Evolutionary conservation across 2,888 invertebrate genomes (phyloP).

Genomic region (Oxyteleia sp.): DNA sequence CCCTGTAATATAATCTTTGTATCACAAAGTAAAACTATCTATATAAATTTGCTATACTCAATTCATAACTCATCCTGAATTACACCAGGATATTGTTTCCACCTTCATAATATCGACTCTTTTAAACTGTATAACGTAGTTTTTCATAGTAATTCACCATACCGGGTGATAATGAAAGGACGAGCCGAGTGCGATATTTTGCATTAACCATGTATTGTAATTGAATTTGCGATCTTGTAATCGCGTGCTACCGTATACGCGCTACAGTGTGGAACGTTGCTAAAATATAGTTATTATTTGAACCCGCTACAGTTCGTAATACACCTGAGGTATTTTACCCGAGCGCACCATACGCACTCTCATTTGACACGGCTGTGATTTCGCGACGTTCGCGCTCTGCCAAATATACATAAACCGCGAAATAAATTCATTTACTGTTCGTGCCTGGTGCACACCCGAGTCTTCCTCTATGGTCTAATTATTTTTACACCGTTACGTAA

Average conservation of each 20-base stretch:
- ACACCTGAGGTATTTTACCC: conserved; percentile 30
- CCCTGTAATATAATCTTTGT: too few species aligned
- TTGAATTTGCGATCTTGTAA: conserved; percentile 45
- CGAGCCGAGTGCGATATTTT: background rate
- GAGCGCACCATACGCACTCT: conserved; percentile 36
- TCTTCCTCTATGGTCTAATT: conserved; percentile 65
- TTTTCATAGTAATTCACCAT: background rate
- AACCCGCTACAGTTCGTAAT: conserved; percentile 20
- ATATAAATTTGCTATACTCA: too few species aligned
- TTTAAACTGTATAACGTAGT: background rate
- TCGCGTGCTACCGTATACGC: conserved; percentile 45
- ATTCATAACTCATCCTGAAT: too few species aligned
- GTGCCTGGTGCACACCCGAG: conserved; percentile 31
- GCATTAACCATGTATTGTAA: conserved; percentile 26
- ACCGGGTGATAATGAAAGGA: background rate
- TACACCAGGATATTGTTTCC: too few species aligned
- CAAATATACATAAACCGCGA: conserved; percentile 41
- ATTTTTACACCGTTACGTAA: conserved; percentile 59
- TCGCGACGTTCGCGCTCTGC: conserved; percentile 48
- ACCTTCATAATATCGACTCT: background rate
- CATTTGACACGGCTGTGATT: conserved; percentile 62
- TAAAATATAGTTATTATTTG: conserved; percentile 55
- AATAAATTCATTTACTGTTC: conserved; percentile 51
- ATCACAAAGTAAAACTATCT: too few species aligned
- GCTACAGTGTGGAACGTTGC: conserved; percentile 51